Evolutionary conservation across 2,113 vertebrate genomes (phyloP).

Genomic region (Phrynosoma platyrhinos): DNA sequence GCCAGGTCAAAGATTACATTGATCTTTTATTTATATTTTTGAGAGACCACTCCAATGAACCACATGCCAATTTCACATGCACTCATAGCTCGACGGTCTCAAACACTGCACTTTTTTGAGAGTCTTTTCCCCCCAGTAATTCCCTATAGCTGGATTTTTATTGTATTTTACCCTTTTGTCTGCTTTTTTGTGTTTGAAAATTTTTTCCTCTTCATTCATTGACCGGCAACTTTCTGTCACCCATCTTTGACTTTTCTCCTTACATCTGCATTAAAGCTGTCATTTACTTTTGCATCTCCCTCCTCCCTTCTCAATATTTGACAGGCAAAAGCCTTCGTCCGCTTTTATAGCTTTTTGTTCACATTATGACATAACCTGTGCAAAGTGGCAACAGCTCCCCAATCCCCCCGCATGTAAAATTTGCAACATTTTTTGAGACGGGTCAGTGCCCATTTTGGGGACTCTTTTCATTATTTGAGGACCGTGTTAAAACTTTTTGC

Average conservation of each 20-base stretch:
- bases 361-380: conserved; percentile 90
- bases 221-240: conserved; percentile 87
- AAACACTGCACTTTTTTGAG: conserved; percentile 86
- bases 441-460: conserved; percentile 97
- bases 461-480: conserved; percentile 90
- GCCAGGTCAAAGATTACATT: conserved; percentile 63
- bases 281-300: conserved; percentile 80
- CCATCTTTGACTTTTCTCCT: conserved; percentile 87
- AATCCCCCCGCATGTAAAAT: conserved; percentile 90
- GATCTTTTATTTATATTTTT: conserved; percentile 70
- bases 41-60: conserved; percentile 75
- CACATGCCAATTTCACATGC: conserved; percentile 83
- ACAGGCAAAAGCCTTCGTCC: conserved; percentile 82
- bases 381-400: conserved; percentile 85
- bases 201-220: conserved; percentile 83
- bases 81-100: conserved; percentile 84
- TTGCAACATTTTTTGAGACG: conserved; percentile 95
- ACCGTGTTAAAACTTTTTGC: conserved; percentile 95
- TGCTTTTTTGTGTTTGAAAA: conserved; percentile 82
- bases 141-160: conserved; percentile 85
- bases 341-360: conserved; percentile 87
- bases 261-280: conserved; percentile 87
- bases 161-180: conserved; percentile 90
- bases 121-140: conserved; percentile 85
- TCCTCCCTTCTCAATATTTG: conserved; percentile 79